Conservation (phyloP, 2,888 invertebrate species). For the Alviniconcha strummeri region DNA sequence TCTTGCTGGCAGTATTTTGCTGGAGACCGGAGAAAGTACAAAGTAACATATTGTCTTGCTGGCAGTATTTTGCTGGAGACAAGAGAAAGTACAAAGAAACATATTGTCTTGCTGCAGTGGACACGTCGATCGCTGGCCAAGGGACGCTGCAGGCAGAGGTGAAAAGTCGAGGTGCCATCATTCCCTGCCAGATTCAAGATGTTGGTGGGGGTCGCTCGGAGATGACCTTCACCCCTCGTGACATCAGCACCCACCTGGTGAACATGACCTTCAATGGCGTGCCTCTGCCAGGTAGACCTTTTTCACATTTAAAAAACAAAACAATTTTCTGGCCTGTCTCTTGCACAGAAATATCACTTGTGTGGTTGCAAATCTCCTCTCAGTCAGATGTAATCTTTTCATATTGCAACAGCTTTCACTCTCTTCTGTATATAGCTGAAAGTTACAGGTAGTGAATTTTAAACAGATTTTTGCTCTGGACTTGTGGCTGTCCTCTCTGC, state of each 20-base stretch:
- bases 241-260: slow-evolving; percentile 91
- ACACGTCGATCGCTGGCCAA: slow-evolving; percentile 95
- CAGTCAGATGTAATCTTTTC: too few relatives aligned
- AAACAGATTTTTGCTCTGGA: too few relatives aligned
- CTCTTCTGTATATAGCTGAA: too few relatives aligned
- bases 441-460: too few relatives aligned
- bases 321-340: too few relatives aligned
- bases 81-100: not conserved
- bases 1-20: too few relatives aligned
- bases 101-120: slow-evolving; percentile 80
- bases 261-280: slow-evolving; percentile 80
- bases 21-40: too few relatives aligned
- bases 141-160: slow-evolving; percentile 78
- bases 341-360: too few relatives aligned
- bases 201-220: slow-evolving; percentile 82
- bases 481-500: too few relatives aligned
- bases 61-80: slow-evolving; percentile 62
- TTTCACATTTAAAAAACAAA: too few relatives aligned
- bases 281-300: slow-evolving; percentile 70
- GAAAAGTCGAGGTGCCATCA: slow-evolving; percentile 43
- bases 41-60: slow-evolving; percentile 12
- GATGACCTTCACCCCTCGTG: slow-evolving; percentile 89
- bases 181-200: slow-evolving; percentile 44
- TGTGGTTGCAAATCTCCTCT: too few relatives aligned
- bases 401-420: too few relatives aligned